Base-by-base conservation (phyloP, 2,113 vertebrate genomes). In the Melanerpes aurifrons region DNA sequence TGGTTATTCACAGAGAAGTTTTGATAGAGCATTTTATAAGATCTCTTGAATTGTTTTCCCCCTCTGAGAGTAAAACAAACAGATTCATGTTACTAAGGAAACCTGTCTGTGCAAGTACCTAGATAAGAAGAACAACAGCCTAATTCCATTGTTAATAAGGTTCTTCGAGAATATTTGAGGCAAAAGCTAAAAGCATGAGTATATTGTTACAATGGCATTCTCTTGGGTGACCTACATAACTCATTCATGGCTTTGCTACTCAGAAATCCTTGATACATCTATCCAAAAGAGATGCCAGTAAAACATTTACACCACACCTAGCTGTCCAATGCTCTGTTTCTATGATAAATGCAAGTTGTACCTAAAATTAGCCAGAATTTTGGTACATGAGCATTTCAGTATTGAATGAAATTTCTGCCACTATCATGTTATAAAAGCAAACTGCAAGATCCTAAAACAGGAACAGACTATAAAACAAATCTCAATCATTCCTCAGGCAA, bases 1-100 rank as follows among this genome's bases (percentile, higher is more conserved):
- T 50, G 62, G 17, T 15, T 61, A 15, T 64, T 56, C 17, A 37
- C 1, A 40, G 28, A 45, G 81, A 75, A 35, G 2, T 54, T 81
- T 68, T 54, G 4, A 26, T 32, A 45, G 12, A 64, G 6, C 22
- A 59, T 74, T 88, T 96, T 57, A 72, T 90, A 83, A 8, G 4
- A n/a, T 43, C n/a, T 72, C 56, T 59, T 69, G 18, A 84, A 78
- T 32, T 31, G 7, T 72, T 93, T 76, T 73, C 29, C 78, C 8
- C 21, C 47, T 79, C 56, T 45, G 54, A 82, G 63, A 92, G 11
- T 43, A 70, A 45, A 90, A 86, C 6, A 4, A 89, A 78, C 31
- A 66, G 63, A 92, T 69, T 82, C 20, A 20, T 8, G 26, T 92
- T 86, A 64, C 67, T 92, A 84, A 92, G 90, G 77, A 93, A 77